Evolutionary conservation across 2,888 invertebrate species (phyloP).

Genomic region (Bimastos eiseni): DNA sequence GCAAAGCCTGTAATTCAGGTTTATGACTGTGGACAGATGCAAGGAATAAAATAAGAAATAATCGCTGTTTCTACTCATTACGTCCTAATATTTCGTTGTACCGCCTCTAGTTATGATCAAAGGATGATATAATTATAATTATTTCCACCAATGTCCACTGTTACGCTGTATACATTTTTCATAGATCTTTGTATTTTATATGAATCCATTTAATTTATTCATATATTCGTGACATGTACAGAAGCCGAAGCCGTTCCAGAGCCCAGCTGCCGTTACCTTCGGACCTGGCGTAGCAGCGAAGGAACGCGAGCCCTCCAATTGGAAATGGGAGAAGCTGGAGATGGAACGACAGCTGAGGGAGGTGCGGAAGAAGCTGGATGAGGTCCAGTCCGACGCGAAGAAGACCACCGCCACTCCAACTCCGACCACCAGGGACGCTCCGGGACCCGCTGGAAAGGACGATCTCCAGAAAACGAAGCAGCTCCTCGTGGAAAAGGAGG

Average conservation of each 20-base stretch:
- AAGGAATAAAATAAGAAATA: too few relatives aligned
- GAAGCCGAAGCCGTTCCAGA: conserved; percentile 28
- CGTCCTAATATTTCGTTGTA: too few relatives aligned
- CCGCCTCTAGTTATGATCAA: too few relatives aligned
- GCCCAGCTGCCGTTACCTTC: not conserved
- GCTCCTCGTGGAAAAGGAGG: conserved; percentile 26
- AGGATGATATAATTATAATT: too few relatives aligned
- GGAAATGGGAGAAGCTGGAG: conserved; percentile 34
- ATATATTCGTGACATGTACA: too few relatives aligned
- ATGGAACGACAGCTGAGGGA: conserved; percentile 35
- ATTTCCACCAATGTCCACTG: too few relatives aligned
- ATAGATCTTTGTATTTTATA: too few relatives aligned
- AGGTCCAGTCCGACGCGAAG: not conserved
- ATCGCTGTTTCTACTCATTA: too few relatives aligned
- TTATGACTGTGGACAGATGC: too few relatives aligned
- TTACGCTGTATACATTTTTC: too few relatives aligned
- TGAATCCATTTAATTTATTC: too few relatives aligned
- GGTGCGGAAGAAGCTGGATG: conserved; percentile 22
- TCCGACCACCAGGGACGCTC: conserved; percentile 2
- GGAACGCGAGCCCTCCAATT: conserved; percentile 25
- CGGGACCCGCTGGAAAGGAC: conserved; percentile 9
- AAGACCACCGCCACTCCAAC: not conserved
- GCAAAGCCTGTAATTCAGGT: too few relatives aligned
- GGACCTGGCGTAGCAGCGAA: not conserved
- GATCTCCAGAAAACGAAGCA: conserved; percentile 27